Evolutionary conservation across 2,113 vertebrate genomes (phyloP).

Genomic region (Cochlearius cochlearius): DNA sequence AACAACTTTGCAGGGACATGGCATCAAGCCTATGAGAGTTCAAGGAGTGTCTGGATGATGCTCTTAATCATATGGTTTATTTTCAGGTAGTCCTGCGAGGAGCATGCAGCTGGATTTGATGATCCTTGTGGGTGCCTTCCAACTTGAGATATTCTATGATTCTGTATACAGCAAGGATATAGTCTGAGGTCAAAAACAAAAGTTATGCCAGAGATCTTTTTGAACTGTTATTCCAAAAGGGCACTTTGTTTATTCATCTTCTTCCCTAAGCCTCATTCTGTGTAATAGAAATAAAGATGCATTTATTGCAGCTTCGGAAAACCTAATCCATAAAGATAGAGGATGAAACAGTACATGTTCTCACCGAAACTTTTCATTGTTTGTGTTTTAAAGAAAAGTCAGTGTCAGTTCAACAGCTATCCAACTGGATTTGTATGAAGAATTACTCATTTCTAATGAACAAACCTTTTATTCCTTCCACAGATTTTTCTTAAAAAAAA

Average conservation of each 20-base stretch:
- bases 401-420: neutral
- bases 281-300: neutral
- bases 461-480: neutral
- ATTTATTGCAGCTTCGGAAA: neutral
- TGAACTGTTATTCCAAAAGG: neutral
- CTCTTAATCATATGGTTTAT: neutral
- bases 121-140: neutral
- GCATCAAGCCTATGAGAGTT: neutral
- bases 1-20: neutral
- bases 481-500: neutral
- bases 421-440: neutral
- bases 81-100: neutral
- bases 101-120: neutral
- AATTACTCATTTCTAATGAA: neutral
- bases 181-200: neutral
- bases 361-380: neutral
- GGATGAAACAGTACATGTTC: neutral
- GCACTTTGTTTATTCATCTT: neutral
- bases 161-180: fast-evolving
- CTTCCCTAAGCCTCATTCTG: neutral
- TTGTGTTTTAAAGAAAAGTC: neutral
- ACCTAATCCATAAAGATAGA: neutral
- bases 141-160: neutral
- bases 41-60: neutral
- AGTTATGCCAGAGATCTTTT: neutral